These are phyloP conservation scores for Euborellia annulipes DNA, from an alignment of 1,140 invertebrate species.

Conservation along the genomic window DNA sequence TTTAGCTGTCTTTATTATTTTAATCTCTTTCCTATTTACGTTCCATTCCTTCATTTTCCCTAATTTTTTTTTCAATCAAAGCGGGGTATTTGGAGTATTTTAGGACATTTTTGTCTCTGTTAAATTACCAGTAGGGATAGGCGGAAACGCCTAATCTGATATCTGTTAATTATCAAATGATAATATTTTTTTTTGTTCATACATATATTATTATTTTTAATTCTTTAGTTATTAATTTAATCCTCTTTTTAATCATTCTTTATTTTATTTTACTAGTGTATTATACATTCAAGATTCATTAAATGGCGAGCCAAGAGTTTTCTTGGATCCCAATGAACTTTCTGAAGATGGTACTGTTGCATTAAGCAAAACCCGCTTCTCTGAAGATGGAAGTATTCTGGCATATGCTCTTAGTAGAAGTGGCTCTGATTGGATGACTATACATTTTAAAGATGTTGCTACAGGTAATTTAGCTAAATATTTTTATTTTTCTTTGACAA, in stretches of 20 bases:
- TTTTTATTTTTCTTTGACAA: slow-evolving; percentile 3
- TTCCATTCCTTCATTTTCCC: no score
- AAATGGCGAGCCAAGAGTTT: slow-evolving; percentile 64
- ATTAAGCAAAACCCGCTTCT: slow-evolving; percentile 62
- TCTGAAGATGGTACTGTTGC: slow-evolving; percentile 89
- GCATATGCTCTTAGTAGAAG: slow-evolving; percentile 83
- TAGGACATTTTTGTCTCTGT: no score
- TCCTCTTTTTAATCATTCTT: slow-evolving; percentile 2
- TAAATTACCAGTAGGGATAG: no score
- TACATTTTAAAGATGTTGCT: slow-evolving; percentile 63
- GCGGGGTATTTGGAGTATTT: no score
- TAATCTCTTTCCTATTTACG: no score
- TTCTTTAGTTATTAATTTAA: no score
- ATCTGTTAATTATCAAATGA: background rate
- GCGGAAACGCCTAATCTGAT: no score
- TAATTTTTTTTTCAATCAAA: no score
- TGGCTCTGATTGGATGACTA: slow-evolving; percentile 91
- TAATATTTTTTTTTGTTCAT: slow-evolving; percentile 1
- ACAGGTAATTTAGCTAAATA: slow-evolving; percentile 36
- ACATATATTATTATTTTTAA: no score
- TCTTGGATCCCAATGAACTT: slow-evolving; percentile 86
- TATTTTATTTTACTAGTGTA: slow-evolving; percentile 47
- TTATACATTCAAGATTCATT: slow-evolving; percentile 78
- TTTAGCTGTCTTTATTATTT: no score
- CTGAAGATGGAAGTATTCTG: slow-evolving; percentile 76